phyloP scores from a whole-genome alignment of 2,113 vertebrate species.

The Tylochromis polylepis region DNA sequence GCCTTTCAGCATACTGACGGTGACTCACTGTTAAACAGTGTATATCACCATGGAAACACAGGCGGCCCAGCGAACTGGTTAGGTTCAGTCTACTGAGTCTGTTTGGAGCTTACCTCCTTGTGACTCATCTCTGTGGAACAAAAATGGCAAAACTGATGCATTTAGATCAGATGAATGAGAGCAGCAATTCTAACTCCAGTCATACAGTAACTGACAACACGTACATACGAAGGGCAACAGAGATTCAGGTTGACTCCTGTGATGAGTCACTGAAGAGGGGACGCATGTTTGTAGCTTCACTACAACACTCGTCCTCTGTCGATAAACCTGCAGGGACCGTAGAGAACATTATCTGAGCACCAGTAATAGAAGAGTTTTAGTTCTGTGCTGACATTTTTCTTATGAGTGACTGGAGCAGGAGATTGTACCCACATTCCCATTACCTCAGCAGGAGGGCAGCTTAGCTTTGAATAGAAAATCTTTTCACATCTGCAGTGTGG shows the following conservation, averaged over 20 bases:
- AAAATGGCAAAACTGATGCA: neutral
- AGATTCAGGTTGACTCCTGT: neutral
- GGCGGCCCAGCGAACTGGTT: constrained; percentile 6
- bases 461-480: neutral
- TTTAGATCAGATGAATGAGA: constrained; percentile 2
- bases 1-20: neutral
- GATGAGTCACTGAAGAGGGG: neutral
- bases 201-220: neutral
- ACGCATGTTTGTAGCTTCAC: neutral
- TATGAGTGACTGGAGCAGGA: neutral
- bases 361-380: constrained; percentile 9
- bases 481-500: neutral
- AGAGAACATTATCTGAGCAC: neutral
- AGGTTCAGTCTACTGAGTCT: constrained; percentile 1
- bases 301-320: neutral
- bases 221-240: neutral
- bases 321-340: neutral
- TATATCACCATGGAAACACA: constrained; percentile 35
- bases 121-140: constrained; percentile 31
- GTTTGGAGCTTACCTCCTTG: neutral
- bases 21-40: constrained; percentile 40
- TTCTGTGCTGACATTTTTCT: neutral
- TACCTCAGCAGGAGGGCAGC: constrained; percentile 17
- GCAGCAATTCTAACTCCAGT: neutral
- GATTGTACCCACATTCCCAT: constrained; percentile 1